These are phyloP conservation scores for Gobionotothen gibberifrons DNA, from an alignment of 2,797 vertebrate genomes.

Conservation along the genomic window DNA sequence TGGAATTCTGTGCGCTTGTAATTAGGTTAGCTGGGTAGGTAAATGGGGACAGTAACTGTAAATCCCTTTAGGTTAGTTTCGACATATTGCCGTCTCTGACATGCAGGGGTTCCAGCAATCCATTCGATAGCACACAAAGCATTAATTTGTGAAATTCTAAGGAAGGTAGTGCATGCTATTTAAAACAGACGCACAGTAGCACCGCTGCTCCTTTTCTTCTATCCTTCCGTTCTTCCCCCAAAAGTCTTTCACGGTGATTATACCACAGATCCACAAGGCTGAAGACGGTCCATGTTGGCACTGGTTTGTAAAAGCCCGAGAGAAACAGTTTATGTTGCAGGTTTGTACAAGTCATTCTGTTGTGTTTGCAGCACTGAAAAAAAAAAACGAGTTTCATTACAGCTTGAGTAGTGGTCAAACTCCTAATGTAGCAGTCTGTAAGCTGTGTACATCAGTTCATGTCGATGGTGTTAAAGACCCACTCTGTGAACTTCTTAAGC, in stretches of 20 bases:
- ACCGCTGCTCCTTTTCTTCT: slow-evolving; percentile 31
- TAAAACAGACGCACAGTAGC: slow-evolving; percentile 30
- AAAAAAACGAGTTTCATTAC: slow-evolving; percentile 22
- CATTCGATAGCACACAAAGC: slow-evolving; percentile 39
- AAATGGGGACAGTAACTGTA: slow-evolving; percentile 46
- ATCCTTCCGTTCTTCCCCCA: slow-evolving; percentile 8
- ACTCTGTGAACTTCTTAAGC: slow-evolving; percentile 98
- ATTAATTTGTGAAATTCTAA: slow-evolving; percentile 40
- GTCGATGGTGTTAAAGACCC: slow-evolving; percentile 99
- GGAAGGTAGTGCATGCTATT: slow-evolving; percentile 65
- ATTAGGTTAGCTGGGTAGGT: slow-evolving; percentile 53
- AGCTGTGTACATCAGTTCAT: slow-evolving; percentile 88
- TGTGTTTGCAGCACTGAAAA: slow-evolving; percentile 32
- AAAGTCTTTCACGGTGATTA: slow-evolving; percentile 28
- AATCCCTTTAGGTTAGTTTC: slow-evolving; percentile 57
- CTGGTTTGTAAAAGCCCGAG: slow-evolving; percentile 49
- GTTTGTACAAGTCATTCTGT: slow-evolving; percentile 17
- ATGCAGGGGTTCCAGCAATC: slow-evolving; percentile 67
- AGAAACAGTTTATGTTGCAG: slow-evolving; percentile 16
- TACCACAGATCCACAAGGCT: slow-evolving; percentile 48
- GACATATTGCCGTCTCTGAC: slow-evolving; percentile 54
- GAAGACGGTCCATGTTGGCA: slow-evolving; percentile 53
- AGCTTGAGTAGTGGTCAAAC: slow-evolving; percentile 58
- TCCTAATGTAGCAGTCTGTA: slow-evolving; percentile 31
- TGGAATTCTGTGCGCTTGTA: slow-evolving; percentile 50